phyloP scores from a whole-genome alignment of 2,113 vertebrate species.

The Oriolus oriolus region DNA sequence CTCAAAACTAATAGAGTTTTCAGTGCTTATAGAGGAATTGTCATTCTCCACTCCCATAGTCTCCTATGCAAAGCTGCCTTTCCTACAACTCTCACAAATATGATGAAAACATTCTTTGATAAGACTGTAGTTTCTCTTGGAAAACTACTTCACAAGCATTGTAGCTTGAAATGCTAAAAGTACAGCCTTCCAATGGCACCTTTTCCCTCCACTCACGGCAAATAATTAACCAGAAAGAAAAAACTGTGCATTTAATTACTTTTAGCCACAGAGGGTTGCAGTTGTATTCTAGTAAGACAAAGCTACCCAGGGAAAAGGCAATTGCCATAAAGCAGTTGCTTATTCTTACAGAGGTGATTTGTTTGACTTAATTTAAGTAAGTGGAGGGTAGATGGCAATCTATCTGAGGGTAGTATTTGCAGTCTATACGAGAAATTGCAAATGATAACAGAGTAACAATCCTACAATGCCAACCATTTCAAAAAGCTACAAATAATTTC shows the following conservation, averaged over 20 bases:
- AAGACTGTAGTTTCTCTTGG: background rate
- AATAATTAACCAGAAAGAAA: background rate
- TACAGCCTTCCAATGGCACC: background rate
- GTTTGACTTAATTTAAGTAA: background rate
- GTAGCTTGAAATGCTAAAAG: background rate
- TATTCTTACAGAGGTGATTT: background rate
- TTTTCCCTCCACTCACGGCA: background rate
- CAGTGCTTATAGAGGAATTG: background rate
- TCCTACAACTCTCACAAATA: background rate
- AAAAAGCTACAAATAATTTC: background rate
- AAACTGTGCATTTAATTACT: background rate
- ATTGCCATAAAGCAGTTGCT: background rate
- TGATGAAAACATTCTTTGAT: background rate
- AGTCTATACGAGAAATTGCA: background rate
- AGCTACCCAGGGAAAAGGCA: background rate
- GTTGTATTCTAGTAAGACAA: background rate
- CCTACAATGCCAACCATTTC: background rate
- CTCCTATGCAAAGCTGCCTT: background rate
- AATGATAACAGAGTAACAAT: background rate
- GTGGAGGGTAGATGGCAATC: background rate
- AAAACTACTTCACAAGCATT: background rate
- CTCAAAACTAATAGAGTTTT: background rate
- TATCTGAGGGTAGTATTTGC: background rate
- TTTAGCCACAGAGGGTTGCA: background rate
- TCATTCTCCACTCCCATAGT: background rate